Evolutionary conservation across 2,797 vertebrate genomes (phyloP), one percentile per base, ranked within the genome.

Genomic region (Pachyuromys duprasi): DNA sequence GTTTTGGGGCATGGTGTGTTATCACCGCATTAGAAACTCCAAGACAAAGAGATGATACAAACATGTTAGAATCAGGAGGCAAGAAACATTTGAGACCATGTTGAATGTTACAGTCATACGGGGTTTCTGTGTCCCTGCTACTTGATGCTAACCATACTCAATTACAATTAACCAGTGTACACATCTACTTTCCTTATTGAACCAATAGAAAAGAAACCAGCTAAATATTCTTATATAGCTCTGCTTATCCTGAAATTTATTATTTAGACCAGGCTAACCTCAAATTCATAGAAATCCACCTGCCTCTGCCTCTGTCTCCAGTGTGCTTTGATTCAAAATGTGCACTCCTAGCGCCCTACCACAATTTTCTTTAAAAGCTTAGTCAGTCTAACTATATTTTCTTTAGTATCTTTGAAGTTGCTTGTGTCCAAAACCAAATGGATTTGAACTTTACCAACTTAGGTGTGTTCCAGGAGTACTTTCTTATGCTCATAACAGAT

Each of bases 401-500:
- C 49, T 79, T 79, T 33, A 78, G 31, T n/a, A 12, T 26, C 72
- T 94, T 76, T 88, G 62, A 87, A 42, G 22, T 84, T 94, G 9
- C 82, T 94, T 79, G 13, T 90, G 53, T 86, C 90, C 49, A 94
- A 31, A 90, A 33, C 83, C 53, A 90, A 49, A 57, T 91, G 78
- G 18, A 70, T 93, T 90, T 8, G 69, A 86, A 79, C 92, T 75
- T 91, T 91, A 80, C 49, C 39, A 89, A 55, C 13, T 91, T 12
- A 55, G 42, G 17, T 86, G 15, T 92, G 33, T 81, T 84, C 14
- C 80, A 53, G 88, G 53, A 93, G 15, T 82, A 62, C 14, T 22
- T 96, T 95, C 78, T n/a, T 65, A 14, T 92, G 36, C 84, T 93
- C 62, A 69, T 76, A 42, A 79, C 65, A 90, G 65, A 90, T 92